These are phyloP conservation scores for Eumaeus atala DNA, from an alignment of 1,140 invertebrate species.

Conservation along the genomic window DNA sequence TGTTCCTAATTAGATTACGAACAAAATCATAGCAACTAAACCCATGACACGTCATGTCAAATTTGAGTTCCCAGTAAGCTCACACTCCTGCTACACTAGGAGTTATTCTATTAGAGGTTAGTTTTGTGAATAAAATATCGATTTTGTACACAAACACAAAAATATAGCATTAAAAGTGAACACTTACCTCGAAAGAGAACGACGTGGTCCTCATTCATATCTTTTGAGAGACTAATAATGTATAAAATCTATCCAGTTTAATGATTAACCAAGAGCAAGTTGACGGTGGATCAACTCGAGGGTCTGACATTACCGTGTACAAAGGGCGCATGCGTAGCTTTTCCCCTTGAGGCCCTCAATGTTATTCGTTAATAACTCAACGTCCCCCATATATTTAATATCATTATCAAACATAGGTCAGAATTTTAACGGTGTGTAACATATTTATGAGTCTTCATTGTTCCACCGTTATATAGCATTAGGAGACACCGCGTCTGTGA, in stretches of 20 bases:
- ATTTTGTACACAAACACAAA: conserved; percentile 40
- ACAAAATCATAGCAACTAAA: no score
- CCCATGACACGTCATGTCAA: no score
- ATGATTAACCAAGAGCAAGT: conserved; percentile 30
- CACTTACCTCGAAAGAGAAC: conserved; percentile 82
- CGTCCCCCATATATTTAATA: conserved; percentile 15
- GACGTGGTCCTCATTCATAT: conserved; percentile 84
- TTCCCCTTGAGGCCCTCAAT: conserved; percentile 25
- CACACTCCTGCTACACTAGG: no score
- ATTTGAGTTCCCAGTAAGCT: no score
- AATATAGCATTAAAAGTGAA: conserved; percentile 4
- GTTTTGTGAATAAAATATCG: conserved; percentile 58
- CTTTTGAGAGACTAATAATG: conserved; percentile 58
- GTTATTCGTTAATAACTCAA: conserved; percentile 31
- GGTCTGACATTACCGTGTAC: conserved; percentile 29
- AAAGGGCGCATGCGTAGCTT: conserved; percentile 39
- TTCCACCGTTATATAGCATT: no score
- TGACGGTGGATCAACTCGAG: conserved; percentile 32
- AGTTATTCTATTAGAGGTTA: conserved; percentile 37
- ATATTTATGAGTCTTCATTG: no score
- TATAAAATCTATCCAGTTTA: conserved; percentile 43
- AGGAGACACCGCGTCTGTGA: no score
- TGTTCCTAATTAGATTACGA: no score
- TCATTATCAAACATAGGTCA: not conserved
- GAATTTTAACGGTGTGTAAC: no score